These are phyloP conservation scores for Bambusicola thoracicus DNA, from an alignment of 2,113 vertebrate genomes.

Conservation along the genomic window DNA sequence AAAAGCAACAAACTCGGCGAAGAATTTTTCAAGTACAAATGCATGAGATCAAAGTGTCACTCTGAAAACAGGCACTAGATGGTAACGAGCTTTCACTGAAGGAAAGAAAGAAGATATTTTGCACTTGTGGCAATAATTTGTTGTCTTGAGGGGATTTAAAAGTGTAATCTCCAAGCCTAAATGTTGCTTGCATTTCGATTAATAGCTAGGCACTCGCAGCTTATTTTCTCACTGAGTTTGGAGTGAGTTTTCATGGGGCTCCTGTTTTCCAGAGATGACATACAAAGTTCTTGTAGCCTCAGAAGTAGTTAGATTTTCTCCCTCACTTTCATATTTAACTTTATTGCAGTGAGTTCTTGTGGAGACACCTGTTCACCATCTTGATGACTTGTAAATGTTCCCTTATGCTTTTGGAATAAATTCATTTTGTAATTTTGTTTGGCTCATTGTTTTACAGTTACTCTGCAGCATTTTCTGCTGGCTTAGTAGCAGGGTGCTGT, in stretches of 20 bases:
- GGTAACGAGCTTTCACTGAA: background rate
- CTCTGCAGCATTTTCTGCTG: background rate
- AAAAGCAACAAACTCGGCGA: background rate
- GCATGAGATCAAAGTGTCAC: background rate
- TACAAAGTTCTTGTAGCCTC: constrained; percentile 36
- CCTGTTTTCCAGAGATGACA: constrained; percentile 32
- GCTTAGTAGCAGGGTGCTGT: background rate
- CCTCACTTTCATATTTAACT: background rate
- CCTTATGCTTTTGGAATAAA: constrained; percentile 82
- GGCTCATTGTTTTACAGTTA: constrained; percentile 68
- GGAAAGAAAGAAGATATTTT: background rate
- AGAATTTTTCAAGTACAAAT: background rate
- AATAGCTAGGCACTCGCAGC: background rate
- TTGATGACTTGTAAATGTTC: constrained; percentile 80
- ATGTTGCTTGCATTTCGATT: background rate
- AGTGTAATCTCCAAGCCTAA: background rate
- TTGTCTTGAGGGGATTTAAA: constrained; percentile 23
- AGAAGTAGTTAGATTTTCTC: background rate
- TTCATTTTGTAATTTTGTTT: constrained; percentile 83
- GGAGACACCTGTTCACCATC: constrained; percentile 72
- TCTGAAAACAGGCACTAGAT: background rate
- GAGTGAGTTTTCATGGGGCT: background rate
- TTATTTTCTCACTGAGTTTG: constrained; percentile 5
- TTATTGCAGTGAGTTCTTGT: constrained; percentile 54
- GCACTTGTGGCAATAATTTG: background rate